Evolutionary conservation across 2,113 vertebrate genomes (phyloP).

Genomic region (Strix uralensis): DNA sequence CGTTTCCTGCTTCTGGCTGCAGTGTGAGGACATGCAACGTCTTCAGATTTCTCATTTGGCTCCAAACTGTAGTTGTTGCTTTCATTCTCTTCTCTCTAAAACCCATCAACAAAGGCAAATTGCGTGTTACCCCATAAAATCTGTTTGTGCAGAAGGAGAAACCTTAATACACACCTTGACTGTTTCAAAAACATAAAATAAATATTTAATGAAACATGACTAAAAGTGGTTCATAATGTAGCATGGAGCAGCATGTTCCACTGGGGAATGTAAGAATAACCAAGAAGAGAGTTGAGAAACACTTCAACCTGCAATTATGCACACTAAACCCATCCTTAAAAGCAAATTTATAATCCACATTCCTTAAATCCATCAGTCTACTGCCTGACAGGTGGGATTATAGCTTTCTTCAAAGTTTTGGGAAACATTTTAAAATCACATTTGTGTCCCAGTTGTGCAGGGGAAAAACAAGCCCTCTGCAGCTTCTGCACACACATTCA

Average conservation of each 20-base stretch:
- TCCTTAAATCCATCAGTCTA: slow-evolving; percentile 43
- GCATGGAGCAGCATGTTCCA: not conserved
- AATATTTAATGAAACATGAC: slow-evolving; percentile 63
- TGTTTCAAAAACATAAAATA: slow-evolving; percentile 49
- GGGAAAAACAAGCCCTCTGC: slow-evolving; percentile 64
- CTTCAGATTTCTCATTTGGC: not conserved
- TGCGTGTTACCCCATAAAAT: not conserved
- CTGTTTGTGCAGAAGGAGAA: slow-evolving; percentile 3
- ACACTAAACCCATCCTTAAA: slow-evolving; percentile 52
- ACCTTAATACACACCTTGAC: not conserved
- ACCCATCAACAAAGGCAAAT: not conserved
- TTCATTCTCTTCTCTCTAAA: not conserved
- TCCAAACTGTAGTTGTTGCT: not conserved
- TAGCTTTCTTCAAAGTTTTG: slow-evolving; percentile 48
- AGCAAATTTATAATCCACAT: slow-evolving; percentile 50
- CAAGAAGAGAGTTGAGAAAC: not conserved
- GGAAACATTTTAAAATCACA: slow-evolving; percentile 39
- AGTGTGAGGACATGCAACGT: fast-evolving
- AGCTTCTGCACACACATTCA: not conserved
- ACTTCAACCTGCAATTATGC: slow-evolving; percentile 15
- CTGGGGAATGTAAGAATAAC: slow-evolving; percentile 12
- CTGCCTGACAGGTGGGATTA: slow-evolving; percentile 55
- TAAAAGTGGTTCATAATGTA: slow-evolving; percentile 49
- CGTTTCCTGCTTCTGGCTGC: not conserved
- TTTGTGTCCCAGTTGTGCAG: slow-evolving; percentile 52